Percentiles rank a stretch among this genome's conserved stretches.
Evolutionary conservation across 1,140 invertebrate genomes (phyloP).

Genomic region (Macrobrachium nipponense): DNA sequence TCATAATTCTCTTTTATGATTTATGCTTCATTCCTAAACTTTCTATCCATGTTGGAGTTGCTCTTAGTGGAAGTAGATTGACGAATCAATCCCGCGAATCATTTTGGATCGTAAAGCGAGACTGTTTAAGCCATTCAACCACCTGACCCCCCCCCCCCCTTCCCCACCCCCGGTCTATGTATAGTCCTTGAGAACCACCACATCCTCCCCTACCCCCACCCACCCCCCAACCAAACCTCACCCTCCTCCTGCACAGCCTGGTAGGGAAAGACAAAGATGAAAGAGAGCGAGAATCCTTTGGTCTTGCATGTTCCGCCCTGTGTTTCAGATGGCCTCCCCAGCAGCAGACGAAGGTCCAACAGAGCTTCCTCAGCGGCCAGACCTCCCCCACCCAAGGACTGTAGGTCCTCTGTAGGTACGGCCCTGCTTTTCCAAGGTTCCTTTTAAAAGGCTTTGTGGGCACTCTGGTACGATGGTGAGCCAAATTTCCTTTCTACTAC

Average conservation of each 20-base stretch:
- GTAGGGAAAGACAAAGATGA: constrained; percentile 35
- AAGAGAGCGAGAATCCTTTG: not conserved
- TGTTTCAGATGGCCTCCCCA: constrained; percentile 62
- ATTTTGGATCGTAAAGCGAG: no score
- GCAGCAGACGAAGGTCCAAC: constrained; percentile 47
- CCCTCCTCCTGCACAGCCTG: constrained; percentile 56
- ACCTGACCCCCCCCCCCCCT: no score
- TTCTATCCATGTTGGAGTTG: no score
- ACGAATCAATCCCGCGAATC: no score
- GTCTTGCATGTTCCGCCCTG: constrained; percentile 58
- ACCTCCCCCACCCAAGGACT: constrained; percentile 61
- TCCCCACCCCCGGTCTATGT: no score
- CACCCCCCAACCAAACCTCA: constrained; percentile 13
- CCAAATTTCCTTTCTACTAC: not conserved
- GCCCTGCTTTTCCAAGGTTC: constrained; percentile 27
- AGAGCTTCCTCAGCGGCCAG: constrained; percentile 57
- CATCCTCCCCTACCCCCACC: not conserved
- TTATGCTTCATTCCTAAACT: no score
- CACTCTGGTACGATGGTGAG: not conserved
- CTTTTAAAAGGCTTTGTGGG: constrained; percentile 30
- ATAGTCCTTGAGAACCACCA: no score
- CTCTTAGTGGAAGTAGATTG: no score
- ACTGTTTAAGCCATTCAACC: no score
- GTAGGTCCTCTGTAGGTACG: constrained; percentile 63
- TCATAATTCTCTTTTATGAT: no score